Base-by-base conservation (phyloP, 2,113 vertebrate species). In the Chionomys nivalis region DNA sequence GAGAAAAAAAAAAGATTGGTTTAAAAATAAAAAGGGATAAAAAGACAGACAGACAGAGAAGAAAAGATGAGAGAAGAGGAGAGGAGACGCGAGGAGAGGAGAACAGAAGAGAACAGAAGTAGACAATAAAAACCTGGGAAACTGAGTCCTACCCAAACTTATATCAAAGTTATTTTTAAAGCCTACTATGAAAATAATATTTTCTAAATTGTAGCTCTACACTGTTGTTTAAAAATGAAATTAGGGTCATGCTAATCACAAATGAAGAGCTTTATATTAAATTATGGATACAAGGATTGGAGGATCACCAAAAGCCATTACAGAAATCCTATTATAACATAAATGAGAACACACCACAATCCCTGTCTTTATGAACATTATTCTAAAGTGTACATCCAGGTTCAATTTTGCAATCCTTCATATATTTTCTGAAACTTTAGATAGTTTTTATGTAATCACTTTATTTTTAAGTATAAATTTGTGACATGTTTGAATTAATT, bases 1-100 rank as follows among this genome's bases (percentile, higher is more conserved):
- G n/a, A n/a, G n/a, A 49, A 7, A 11, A 10, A 49, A 47, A 47
- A 49, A 58, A 17, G 1, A 58, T 58, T 58, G 55, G 17, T 58
- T 58, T 58, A 58, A 58, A 58, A 58, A 58, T 58, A 58, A 58
- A 58, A 55, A 55, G 3, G 55, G 55, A 58, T 58, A 19, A 58
- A 55, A 55, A 55, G 55, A 55, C 55, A 55, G 1, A 55, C 4
- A 58, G 55, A 58, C 16, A 4, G 14, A 55, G 52, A 55, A 11
- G 8, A 49, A 11, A 14, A 16, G 52, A 16, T 1, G 68, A 36
- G 14, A 21, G 0, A 2, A n/a, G 16, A 16, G 6, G 0, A 70
- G 2, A 14, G 16, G 5, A n/a, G 68, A 7, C 8, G 12, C 36
- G 33, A 70, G 5, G 7, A 23, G 21, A 61, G 5, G 7, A 61